Evolutionary conservation across 2,113 vertebrate genomes (phyloP).

Genomic region (Amphilophus citrinellus): DNA sequence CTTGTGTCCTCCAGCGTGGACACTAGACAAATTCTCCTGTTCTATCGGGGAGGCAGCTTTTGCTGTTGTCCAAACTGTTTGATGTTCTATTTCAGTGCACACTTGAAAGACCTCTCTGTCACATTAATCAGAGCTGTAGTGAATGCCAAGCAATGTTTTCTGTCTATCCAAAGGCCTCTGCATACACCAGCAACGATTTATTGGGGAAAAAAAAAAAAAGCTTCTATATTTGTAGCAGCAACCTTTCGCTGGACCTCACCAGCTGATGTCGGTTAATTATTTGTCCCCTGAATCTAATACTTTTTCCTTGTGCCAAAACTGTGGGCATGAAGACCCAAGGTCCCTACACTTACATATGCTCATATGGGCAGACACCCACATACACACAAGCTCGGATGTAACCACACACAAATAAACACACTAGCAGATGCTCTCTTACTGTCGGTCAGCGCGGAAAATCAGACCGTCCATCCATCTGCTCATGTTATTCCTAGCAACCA

Average conservation of each 20-base stretch:
- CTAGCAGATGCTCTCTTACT: constrained; percentile 63
- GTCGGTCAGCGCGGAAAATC: constrained; percentile 81
- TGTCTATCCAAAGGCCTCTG: constrained; percentile 72
- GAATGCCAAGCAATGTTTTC: constrained; percentile 73
- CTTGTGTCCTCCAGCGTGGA: not conserved
- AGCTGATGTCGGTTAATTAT: constrained; percentile 89
- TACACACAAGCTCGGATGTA: constrained; percentile 8
- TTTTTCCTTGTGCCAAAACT: constrained; percentile 81
- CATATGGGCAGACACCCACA: constrained; percentile 7
- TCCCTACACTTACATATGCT: constrained; percentile 59
- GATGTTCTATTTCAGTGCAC: constrained; percentile 80
- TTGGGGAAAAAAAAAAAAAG: constrained; percentile 63
- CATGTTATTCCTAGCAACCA: constrained; percentile 90
- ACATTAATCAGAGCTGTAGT: constrained; percentile 80
- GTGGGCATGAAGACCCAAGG: constrained; percentile 76
- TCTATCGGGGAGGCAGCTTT: constrained; percentile 29
- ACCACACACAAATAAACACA: constrained; percentile 47
- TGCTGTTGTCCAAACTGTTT: constrained; percentile 69
- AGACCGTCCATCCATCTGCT: constrained; percentile 84
- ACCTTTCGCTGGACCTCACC: constrained; percentile 80
- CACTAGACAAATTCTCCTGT: constrained; percentile 1
- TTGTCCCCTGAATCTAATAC: constrained; percentile 89
- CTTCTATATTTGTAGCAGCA: constrained; percentile 84
- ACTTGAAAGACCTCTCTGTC: constrained; percentile 78
- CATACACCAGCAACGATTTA: constrained; percentile 72